Evolutionary conservation across 2,113 vertebrate species (phyloP), one percentile per base, ranked within the genome.

Genomic region (Lampris megalopsis): DNA sequence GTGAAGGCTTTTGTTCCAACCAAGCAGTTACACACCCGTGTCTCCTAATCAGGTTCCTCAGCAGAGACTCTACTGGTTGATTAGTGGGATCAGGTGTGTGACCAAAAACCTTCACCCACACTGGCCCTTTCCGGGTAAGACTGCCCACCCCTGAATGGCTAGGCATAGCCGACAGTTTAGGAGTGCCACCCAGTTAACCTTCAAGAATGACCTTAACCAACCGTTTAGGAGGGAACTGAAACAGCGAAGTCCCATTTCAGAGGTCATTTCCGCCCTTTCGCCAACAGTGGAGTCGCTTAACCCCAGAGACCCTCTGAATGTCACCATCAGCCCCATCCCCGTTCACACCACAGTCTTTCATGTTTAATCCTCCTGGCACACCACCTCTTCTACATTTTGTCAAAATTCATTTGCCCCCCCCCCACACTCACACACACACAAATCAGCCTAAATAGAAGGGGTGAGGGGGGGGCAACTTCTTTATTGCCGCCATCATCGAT

Each of bases 401-500:
- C 82, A 89, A 88, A 88, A 90, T 87, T 86, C 48, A 88, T 92
- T 88, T 82, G 84, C 90, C 92, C 85, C 69, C 80, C 75, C 58
- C 9, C 24, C 24, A n/a, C n/a, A n/a, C n/a, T n/a, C n/a, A n/a
- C 24, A 24, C 24, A 24, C 24, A 57, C 63, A 9, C 87, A 85
- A 75, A 88, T 89, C 88, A 86, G 73, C 81, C 82, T 84, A 91
- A 92, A 91, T 92, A 91, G 81, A 87, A 77, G 75, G 73, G 66
- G 83, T 86, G 84, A 72, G 73, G 87, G 81, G 88, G 77, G 80
- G 88, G 90, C 84, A 85, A 86, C 71, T 48, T 89, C 88, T 92
- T 91, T 88, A 89, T 88, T 87, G 86, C 87, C 88, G 82, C 89
- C 88, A 88, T 89, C 83, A 85, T 89, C 84, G 83, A 89, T 90